These are phyloP conservation scores for Campopleginae sp. DNA, from an alignment of 2,888 invertebrate genomes.

Conservation along the genomic window DNA sequence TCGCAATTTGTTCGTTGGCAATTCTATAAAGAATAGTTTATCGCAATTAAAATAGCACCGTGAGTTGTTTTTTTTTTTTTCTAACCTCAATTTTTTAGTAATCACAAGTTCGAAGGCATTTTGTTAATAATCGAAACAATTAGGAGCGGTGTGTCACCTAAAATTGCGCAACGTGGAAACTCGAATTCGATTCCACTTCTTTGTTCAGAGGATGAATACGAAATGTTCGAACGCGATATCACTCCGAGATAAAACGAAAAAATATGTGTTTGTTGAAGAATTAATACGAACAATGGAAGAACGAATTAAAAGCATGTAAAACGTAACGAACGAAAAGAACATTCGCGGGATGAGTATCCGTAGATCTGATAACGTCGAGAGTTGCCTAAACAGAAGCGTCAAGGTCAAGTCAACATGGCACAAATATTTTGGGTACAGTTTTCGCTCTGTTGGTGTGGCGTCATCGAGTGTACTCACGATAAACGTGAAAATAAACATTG, in stretches of 20 bases:
- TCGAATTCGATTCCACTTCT: neutral
- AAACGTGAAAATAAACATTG: constrained; percentile 34
- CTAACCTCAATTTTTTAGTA: neutral
- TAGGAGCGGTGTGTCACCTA: neutral
- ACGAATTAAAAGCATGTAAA: too few species aligned
- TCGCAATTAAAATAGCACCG: too few species aligned
- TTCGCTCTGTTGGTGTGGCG: constrained; percentile 12
- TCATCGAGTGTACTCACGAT: constrained; percentile 39
- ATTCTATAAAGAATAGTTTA: too few species aligned
- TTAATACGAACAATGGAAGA: neutral
- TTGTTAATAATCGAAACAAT: neutral
- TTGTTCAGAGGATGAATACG: neutral
- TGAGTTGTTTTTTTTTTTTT: too few species aligned
- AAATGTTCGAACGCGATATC: neutral
- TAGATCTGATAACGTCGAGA: neutral
- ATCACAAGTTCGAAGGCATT: neutral
- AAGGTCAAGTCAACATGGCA: neutral
- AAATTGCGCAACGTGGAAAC: neutral
- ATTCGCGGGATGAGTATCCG: neutral
- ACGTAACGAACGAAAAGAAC: too few species aligned
- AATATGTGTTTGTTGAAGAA: neutral
- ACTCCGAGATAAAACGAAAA: neutral
- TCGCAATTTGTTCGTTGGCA: too few species aligned
- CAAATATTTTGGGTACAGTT: neutral
- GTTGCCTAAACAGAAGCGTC: neutral